Base-by-base conservation (phyloP, 1,140 invertebrate genomes). In the Orchestia grillus region DNA sequence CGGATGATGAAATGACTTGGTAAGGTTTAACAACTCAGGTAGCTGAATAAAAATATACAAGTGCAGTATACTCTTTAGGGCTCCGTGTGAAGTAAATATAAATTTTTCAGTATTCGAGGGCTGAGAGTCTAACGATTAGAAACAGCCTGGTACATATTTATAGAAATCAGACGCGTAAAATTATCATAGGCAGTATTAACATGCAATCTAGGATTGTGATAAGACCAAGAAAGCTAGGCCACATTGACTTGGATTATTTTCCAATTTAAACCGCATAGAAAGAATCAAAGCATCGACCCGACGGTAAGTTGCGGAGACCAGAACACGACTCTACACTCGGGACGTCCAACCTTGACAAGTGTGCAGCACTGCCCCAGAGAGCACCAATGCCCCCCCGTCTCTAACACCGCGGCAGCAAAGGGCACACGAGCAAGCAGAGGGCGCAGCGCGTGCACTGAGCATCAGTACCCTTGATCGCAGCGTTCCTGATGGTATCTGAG, bases 391-490 rank as follows among this genome's bases (percentile, higher is more conserved):
- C 36, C 11, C 62, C 62, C 62, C 62, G 62, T 77, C 62, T 36
- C 11, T 28, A 23, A 77, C 15, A 15, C 88, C n/a, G 42, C 88
- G 28, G 41, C 88, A 90, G 43, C 88, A 90, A 90, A 90, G 88
- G 88, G 88, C 88, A 90, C 88, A 42, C 43, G 36, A 42, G 43
- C 88, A 90, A 90, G 88, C 42, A 23, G 88, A 44, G 88, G 36
- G 88, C 88, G 28, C 88, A 44, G 88, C 88, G 43, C n/a, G 88
- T 90, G n/a, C 43, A 41, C 43, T 44, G 42, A 90, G 88, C 88
- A 90, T 90, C 88, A 77, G 88, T 90, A 90, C 88, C n/a, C 88
- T 90, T 90, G 88, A 90, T 90, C 88, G 88, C 88, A 1, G 43
- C 42, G 88, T 90, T 90, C 88, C 88, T 42, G 88, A 90, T 90